Evolutionary conservation across 2,113 vertebrate genomes (phyloP), one percentile per base, ranked within the genome.

Genomic region (Solea solea): DNA sequence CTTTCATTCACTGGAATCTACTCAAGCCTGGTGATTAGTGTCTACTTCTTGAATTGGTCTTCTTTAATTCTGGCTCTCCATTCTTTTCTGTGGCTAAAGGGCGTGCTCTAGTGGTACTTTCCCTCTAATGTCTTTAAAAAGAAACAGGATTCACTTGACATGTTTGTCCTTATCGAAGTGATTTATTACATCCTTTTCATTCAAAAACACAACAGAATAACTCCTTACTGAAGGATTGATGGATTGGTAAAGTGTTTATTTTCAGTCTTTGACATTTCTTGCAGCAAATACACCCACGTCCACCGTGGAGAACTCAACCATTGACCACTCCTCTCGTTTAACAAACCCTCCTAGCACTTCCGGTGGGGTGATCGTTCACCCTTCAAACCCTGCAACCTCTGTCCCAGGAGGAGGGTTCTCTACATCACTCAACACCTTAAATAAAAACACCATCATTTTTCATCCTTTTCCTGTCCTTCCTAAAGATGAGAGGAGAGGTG

Each of bases 71-170:
- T 62, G 34, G 52, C 12, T 51, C 64, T 84, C 49, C 11, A 7
- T 50, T 49, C 28, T 60, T 45, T 55, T 40, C 49, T 64, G 28
- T 39, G 53, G 62, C 76, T 85, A 60, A 46, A 46, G 15, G 61
- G 61, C 7, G 40, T 84, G 4, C 58, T 69, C 88, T 87, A 58
- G 84, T 86, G 90, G 85, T 42, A 21, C 52, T 64, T 44, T 57
- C 21, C 42, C 41, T 44, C 50, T 14, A n/a, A 15, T 27, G 7
- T 62, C 15, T 48, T 66, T 62, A 12, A 49, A 21, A 28, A 69
- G 34, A 44, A 27, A 49, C 50, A 58, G 34, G 28, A n/a, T 54
- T 78, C 63, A 54, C 4, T 58, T 54, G 5, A 15, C 42, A n/a
- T 11, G 0, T 49, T 46, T 0, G 0, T 64, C 48, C 25, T 56